Evolutionary conservation across 2,113 vertebrate species (phyloP), one percentile per base, ranked within the genome.

Genomic region (Callospermophilus lateralis): DNA sequence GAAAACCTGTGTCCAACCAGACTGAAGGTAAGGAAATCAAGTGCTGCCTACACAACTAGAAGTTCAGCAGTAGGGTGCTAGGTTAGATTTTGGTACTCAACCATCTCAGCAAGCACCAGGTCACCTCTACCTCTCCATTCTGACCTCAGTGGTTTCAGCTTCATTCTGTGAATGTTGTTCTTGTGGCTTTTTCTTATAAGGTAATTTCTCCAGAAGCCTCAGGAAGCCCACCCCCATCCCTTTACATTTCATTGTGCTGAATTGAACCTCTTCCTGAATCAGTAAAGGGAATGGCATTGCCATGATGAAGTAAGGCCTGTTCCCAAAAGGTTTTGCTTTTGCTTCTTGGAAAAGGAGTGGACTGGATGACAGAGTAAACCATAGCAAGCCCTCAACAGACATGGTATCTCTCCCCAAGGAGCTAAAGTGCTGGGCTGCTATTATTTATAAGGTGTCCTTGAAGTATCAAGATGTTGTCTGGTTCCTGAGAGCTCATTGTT

Each of bases 291-390:
- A 32, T 30, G 42, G 26, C 24, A 73, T 65, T 84, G 42, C 45
- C 61, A 26, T 67, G n/a, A 17, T 67, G 67, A 24, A 34, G 72
- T 53, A 24, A 37, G 63, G 63, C 70, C 22, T 20, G 3, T 8
- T 39, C 8, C 84, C 72, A 45, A 4, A 51, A 26, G 8, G 65
- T 26, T 61, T 12, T 28, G 85, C 17, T 83, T 70, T 51, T n/a
- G 1, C 24, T 34, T 34, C 10, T 0, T n/a, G 5, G 53, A 53
- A 58, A 32, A 84, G 17, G n/a, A 26, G 24, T 65, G 53, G n/a
- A n/a, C 39, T n/a, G 7, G n/a, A 20, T 19, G 7, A 22, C 34
- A 84, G 77, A 55, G 45, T 17, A 83, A 48, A 70, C 9, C n/a
- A 39, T 51, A 53, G n/a, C n/a, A 16, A 70, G 8, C 32, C 51